A percentile compares a stretch with the other conserved stretches of the same genome.
Conservation (phyloP, 2,888 invertebrate species). For the Blastobasis lacticolella region DNA sequence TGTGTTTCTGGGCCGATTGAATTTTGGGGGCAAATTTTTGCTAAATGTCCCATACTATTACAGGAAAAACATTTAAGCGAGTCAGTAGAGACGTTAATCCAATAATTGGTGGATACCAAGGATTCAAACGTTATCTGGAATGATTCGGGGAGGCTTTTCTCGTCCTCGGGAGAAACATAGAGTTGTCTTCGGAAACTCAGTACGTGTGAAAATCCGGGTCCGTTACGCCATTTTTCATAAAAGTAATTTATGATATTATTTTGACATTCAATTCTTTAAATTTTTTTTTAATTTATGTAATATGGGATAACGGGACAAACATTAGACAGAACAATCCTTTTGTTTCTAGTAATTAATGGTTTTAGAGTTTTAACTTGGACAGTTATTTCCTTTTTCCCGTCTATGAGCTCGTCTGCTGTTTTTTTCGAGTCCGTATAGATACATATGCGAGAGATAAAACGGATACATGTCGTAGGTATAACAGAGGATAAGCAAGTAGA, state of each 20-base stretch:
- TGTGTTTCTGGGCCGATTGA: no score
- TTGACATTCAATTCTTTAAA: conserved; percentile 6
- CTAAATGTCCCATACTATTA: no score
- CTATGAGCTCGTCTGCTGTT: conserved; percentile 9
- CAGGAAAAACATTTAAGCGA: conserved; percentile 10
- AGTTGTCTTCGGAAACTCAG: conserved; percentile 11
- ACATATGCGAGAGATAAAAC: conserved; percentile 12
- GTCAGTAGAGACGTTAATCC: conserved; percentile 11
- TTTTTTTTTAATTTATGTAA: conserved; percentile 1
- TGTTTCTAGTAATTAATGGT: conserved; percentile 14
- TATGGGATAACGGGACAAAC: conserved; percentile 13
- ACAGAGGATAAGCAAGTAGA: conserved; percentile 5
- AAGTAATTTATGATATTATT: conserved; percentile 6
- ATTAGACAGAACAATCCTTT: conserved; percentile 15
- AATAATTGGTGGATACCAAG: conserved; percentile 13
- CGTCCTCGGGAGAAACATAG: no score
- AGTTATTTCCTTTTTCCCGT: conserved; percentile 4
- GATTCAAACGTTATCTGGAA: conserved; percentile 5
- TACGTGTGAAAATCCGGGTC: conserved; percentile 9
- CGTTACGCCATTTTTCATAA: conserved; percentile 5
- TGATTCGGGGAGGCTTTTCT: no score
- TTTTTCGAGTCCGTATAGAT: conserved; percentile 10
- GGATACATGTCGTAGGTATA: conserved; percentile 4
- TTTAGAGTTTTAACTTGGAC: conserved; percentile 7
- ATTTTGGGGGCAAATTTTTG: no score